phyloP scores from a whole-genome alignment of 2,113 vertebrate species.

The Haemorhous mexicanus region DNA sequence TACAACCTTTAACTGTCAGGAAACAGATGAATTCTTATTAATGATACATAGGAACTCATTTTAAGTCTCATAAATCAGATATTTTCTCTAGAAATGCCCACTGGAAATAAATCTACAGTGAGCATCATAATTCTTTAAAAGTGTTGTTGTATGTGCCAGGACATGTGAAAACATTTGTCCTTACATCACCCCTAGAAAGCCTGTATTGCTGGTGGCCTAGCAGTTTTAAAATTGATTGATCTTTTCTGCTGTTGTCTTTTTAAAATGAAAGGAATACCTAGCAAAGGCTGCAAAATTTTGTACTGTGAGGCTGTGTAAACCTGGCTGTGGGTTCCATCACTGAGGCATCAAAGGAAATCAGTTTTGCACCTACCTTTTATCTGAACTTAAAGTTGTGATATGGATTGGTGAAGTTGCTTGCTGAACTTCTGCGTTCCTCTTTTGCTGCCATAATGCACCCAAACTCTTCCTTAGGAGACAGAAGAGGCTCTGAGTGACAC shows the following conservation, averaged over 20 bases:
- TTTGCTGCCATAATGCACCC: not conserved
- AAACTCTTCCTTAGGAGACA: not conserved
- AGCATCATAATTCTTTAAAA: not conserved
- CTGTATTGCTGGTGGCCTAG: not conserved
- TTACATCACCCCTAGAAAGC: not conserved
- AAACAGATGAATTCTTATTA: not conserved
- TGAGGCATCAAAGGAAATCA: not conserved
- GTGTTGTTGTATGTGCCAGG: not conserved
- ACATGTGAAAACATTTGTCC: not conserved
- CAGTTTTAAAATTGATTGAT: not conserved
- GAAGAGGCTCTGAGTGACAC: not conserved
- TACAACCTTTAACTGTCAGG: not conserved
- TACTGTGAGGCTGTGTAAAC: not conserved
- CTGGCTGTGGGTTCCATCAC: not conserved
- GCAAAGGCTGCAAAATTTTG: not conserved
- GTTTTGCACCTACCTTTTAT: not conserved
- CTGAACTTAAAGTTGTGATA: not conserved
- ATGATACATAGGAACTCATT: not conserved
- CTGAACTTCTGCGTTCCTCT: not conserved
- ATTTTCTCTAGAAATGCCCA: not conserved
- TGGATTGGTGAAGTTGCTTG: not conserved
- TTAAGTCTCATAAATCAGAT: not conserved
- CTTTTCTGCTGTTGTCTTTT: not conserved
- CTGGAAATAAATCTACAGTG: not conserved
- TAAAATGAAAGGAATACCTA: not conserved